Percentiles rank a stretch among this genome's conserved stretches.
Evolutionary conservation across 2,113 vertebrate genomes (phyloP).

Genomic region (Riparia riparia): DNA sequence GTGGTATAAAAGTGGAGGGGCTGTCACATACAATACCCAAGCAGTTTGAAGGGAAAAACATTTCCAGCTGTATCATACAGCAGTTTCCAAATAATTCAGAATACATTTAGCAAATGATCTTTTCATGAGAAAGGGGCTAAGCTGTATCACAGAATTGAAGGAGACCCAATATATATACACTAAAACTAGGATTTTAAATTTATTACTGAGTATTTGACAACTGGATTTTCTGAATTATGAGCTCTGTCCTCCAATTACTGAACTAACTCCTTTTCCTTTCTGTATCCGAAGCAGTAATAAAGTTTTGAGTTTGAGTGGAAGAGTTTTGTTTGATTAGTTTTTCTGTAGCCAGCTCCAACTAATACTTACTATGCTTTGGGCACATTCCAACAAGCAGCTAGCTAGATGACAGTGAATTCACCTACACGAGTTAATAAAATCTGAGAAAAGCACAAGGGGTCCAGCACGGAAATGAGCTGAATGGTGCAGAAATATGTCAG

Average conservation of each 20-base stretch:
- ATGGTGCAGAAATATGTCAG: neutral
- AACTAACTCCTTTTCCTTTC: neutral
- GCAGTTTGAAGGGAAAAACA: conserved; percentile 34
- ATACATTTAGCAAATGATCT: neutral
- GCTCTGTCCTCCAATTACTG: neutral
- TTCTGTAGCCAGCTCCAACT: neutral
- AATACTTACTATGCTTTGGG: neutral
- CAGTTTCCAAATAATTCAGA: neutral
- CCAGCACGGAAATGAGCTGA: neutral
- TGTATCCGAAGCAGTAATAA: neutral
- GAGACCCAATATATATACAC: neutral
- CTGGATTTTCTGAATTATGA: conserved; percentile 20
- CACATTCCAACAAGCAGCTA: neutral
- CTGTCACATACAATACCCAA: conserved; percentile 23
- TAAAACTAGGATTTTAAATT: neutral
- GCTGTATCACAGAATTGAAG: neutral
- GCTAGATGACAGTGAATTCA: neutral
- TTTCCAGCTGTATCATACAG: conserved; percentile 39
- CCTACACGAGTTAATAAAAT: neutral
- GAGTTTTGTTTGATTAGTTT: neutral
- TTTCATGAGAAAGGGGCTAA: neutral
- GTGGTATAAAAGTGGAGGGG: conserved; percentile 7
- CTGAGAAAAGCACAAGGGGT: neutral
- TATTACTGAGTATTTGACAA: conserved; percentile 18
- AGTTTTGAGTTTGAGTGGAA: neutral